phyloP scores from a whole-genome alignment of 2,113 vertebrate species.

The Pterophyllum scalare region DNA sequence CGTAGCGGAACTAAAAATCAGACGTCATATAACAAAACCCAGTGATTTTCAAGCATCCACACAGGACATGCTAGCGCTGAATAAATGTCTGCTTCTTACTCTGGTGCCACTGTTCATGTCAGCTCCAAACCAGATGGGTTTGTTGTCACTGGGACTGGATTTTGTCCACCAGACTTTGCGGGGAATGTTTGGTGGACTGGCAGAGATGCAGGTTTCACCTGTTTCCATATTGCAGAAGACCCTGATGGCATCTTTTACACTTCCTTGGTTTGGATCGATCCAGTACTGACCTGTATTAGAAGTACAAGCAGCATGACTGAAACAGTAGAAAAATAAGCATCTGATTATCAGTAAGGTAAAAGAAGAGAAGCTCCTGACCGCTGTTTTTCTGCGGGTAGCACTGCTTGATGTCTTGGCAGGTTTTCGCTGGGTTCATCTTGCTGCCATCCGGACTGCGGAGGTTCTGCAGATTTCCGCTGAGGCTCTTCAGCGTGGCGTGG shows the following conservation, averaged over 20 bases:
- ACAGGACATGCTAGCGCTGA: neutral
- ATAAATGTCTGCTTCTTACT: slow-evolving; percentile 76
- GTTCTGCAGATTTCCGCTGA: slow-evolving; percentile 91
- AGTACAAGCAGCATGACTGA: neutral
- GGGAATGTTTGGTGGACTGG: slow-evolving; percentile 87
- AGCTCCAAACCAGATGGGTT: slow-evolving; percentile 92
- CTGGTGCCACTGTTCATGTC: slow-evolving; percentile 90
- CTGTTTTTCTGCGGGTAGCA: slow-evolving; percentile 92
- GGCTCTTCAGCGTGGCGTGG: slow-evolving; percentile 89
- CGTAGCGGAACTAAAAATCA: slow-evolving; percentile 87
- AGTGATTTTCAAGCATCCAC: neutral
- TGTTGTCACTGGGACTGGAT: slow-evolving; percentile 75
- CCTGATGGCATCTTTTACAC: slow-evolving; percentile 91
- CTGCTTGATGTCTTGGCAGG: slow-evolving; percentile 92
- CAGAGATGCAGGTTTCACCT: slow-evolving; percentile 94
- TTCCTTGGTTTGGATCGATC: slow-evolving; percentile 98
- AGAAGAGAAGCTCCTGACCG: slow-evolving; percentile 75
- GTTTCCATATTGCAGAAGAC: slow-evolving; percentile 96
- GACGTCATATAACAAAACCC: neutral
- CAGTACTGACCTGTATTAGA: slow-evolving; percentile 89
- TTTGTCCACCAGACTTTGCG: slow-evolving; percentile 94
- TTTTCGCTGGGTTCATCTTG: slow-evolving; percentile 90
- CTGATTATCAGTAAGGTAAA: neutral
- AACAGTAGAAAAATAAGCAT: neutral
- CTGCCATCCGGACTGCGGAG: slow-evolving; percentile 94